phyloP scores from a whole-genome alignment of 1,140 invertebrate genomes.

The Drosophila miranda region DNA sequence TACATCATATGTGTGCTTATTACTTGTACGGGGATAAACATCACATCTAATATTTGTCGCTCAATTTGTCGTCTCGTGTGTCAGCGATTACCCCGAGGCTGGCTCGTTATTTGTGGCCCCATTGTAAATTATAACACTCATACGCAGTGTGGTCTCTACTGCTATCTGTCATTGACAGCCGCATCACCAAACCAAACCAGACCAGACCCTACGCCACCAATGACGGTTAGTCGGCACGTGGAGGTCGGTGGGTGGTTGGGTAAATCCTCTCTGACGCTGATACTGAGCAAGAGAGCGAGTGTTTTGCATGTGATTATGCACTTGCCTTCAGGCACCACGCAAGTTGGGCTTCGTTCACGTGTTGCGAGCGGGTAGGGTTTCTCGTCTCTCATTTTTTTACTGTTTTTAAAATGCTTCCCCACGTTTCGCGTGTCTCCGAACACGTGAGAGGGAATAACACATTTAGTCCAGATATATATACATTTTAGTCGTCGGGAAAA shows the following conservation, averaged over 20 bases:
- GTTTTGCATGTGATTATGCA: slow-evolving; percentile 64
- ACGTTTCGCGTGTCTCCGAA: neutral
- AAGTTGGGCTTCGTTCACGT: slow-evolving; percentile 16
- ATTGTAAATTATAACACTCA: slow-evolving; percentile 40
- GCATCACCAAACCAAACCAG: slow-evolving; percentile 1
- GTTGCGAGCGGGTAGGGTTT: neutral
- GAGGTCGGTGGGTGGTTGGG: neutral
- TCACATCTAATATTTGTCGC: slow-evolving; percentile 42
- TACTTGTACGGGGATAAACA: slow-evolving; percentile 32
- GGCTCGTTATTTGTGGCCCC: slow-evolving; percentile 19
- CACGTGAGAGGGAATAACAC: slow-evolving; percentile 43
- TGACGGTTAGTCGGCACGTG: slow-evolving; percentile 37
- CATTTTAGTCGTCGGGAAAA: neutral
- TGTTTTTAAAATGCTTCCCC: neutral
- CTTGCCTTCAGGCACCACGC: slow-evolving; percentile 12
- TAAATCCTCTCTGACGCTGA: slow-evolving; percentile 30
- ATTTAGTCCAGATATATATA: slow-evolving; percentile 38
- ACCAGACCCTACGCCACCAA: slow-evolving; percentile 4
- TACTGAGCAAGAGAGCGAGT: no score
- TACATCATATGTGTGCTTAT: slow-evolving; percentile 22
- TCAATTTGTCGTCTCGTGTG: slow-evolving; percentile 17
- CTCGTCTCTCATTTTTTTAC: slow-evolving; percentile 7
- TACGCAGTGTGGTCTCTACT: slow-evolving; percentile 32
- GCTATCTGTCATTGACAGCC: slow-evolving; percentile 42
- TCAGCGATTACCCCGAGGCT: neutral